These are phyloP conservation scores for Belgica antarctica DNA, from an alignment of 2,888 invertebrate species.

Conservation along the genomic window DNA sequence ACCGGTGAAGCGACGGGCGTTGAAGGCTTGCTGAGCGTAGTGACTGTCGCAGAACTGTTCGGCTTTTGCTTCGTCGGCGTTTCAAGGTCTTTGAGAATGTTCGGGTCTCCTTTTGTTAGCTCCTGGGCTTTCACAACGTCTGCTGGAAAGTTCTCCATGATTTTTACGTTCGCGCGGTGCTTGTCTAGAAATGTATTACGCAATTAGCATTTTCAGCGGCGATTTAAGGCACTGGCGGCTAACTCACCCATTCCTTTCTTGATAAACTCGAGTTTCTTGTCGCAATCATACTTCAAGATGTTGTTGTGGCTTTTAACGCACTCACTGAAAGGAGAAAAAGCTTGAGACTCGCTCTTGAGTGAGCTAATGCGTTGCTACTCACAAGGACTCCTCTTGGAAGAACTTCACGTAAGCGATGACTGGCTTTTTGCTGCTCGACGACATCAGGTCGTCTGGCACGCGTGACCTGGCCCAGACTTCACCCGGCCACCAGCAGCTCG, in stretches of 20 bases:
- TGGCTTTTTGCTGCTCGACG: conserved; percentile 62
- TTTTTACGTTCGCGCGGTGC: conserved; percentile 63
- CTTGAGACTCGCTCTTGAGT: background rate
- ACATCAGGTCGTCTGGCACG: conserved; percentile 66
- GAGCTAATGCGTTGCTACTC: conserved; percentile 55
- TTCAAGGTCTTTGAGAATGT: conserved; percentile 64
- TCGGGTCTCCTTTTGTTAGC: conserved; percentile 67
- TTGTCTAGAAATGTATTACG: conserved; percentile 57
- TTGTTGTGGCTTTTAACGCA: conserved; percentile 69
- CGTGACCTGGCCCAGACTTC: conserved; percentile 63
- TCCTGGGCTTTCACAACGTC: conserved; percentile 74
- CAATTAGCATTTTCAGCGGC: background rate
- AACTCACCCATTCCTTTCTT: conserved; percentile 76
- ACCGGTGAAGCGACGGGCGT: conserved; percentile 49
- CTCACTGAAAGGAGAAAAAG: conserved; percentile 78
- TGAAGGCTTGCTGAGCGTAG: background rate
- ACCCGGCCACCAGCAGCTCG: conserved; percentile 85
- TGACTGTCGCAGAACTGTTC: conserved; percentile 51
- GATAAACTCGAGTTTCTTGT: conserved; percentile 76
- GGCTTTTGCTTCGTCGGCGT: conserved; percentile 56
- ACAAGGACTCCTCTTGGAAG: conserved; percentile 81
- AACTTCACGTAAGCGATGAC: conserved; percentile 82
- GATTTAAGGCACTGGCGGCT: background rate
- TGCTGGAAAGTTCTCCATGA: conserved; percentile 76
- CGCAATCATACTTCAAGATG: conserved; percentile 75